A percentile compares a stretch with the other conserved stretches of the same genome.
These are phyloP conservation scores for Isotomurus palustris DNA, from an alignment of 2,888 invertebrate genomes.

Conservation along the genomic window DNA sequence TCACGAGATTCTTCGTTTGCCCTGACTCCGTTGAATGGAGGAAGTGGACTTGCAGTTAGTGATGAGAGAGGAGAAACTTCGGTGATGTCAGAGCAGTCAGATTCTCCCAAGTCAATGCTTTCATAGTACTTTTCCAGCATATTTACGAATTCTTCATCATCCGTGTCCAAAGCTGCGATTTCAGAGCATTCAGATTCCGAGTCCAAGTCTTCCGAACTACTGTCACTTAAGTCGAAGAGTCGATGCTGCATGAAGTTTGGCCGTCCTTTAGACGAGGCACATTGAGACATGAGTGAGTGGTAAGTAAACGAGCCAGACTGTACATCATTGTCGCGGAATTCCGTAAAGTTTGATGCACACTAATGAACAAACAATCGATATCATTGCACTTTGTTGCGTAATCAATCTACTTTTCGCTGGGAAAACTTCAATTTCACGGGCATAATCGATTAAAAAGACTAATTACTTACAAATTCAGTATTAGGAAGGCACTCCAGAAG, in stretches of 20 bases:
- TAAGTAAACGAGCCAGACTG: too few relatives aligned
- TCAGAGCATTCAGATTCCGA: constrained; percentile 16
- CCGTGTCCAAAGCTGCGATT: constrained; percentile 18
- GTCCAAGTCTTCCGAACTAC: constrained; percentile 18
- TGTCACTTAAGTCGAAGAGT: constrained; percentile 28
- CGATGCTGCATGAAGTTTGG: too few relatives aligned
- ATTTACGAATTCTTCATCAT: constrained; percentile 36
- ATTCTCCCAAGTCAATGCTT: constrained; percentile 22
- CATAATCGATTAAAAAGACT: too few relatives aligned
- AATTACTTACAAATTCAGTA: too few relatives aligned
- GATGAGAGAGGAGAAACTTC: constrained; percentile 38
- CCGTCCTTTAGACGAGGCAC: too few relatives aligned
- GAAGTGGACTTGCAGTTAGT: constrained; percentile 27
- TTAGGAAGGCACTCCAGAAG: constrained; percentile 17
- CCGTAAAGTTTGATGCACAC: too few relatives aligned
- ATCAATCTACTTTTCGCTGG: too few relatives aligned
- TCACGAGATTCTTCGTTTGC: background rate
- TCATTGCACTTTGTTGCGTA: too few relatives aligned
- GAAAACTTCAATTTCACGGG: too few relatives aligned
- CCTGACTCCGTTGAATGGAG: background rate
- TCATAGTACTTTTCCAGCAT: constrained; percentile 37
- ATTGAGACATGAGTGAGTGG: too few relatives aligned
- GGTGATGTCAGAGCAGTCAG: constrained; percentile 38
- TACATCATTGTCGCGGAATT: too few relatives aligned
- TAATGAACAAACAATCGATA: too few relatives aligned